Conservation (phyloP, 2,797 vertebrate species). For the Sebastes cheni region DNA sequence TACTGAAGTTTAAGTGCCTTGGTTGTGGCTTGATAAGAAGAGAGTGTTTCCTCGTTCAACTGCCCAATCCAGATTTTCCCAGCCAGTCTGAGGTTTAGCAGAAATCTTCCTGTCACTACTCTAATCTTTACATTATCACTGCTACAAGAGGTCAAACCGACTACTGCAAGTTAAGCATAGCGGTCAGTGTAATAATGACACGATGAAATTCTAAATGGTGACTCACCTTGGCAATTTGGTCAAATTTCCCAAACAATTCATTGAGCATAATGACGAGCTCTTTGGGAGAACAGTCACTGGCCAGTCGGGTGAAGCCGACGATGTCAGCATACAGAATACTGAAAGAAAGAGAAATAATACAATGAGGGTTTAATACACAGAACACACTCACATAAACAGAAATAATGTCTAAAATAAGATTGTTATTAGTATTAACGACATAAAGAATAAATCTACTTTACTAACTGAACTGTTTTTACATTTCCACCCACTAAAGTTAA, state of each 20-base stretch:
- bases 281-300: conserved; percentile 98
- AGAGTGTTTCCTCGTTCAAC: not conserved
- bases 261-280: conserved; percentile 97
- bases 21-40: conserved; percentile 8
- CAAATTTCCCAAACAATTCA: conserved; percentile 97
- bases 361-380: not conserved
- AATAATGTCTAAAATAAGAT: not conserved
- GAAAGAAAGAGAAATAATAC: conserved; percentile 21
- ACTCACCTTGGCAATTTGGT: conserved; percentile 98
- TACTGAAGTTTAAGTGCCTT: not conserved
- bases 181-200: not conserved
- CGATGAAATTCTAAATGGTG: not conserved
- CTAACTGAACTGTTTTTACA: not conserved
- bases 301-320: conserved; percentile 95
- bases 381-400: not conserved
- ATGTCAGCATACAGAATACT: conserved; percentile 99
- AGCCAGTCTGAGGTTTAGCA: conserved; percentile 1
- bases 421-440: not conserved
- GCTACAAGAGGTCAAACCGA: not conserved
- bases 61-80: not conserved
- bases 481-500: not conserved
- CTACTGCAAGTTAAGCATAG: not conserved
- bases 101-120: not conserved
- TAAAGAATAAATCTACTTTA: not conserved
- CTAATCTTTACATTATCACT: not conserved